Evolutionary conservation across 2,888 invertebrate genomes (phyloP), one percentile per base, ranked within the genome.

Genomic region (Rhagonycha lutea): DNA sequence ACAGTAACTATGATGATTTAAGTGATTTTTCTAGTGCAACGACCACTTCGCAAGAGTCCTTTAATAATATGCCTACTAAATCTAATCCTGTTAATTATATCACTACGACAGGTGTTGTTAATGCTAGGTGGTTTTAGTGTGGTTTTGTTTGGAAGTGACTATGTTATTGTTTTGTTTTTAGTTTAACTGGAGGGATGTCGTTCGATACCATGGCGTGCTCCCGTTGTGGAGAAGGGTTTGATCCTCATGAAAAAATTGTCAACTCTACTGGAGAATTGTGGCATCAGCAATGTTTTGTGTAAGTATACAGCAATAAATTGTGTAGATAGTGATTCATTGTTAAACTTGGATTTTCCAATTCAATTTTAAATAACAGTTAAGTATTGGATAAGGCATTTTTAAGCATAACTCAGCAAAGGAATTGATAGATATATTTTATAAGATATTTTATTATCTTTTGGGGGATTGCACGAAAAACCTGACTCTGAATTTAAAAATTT

Each of bases 241-340:
- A 96, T 84, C 91, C 96, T 18, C 95, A 98, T 86, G 99, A 99
- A 88, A 98, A 99, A 89, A 99, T 99, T 86, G 98, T 99, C 75
- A 99, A 99, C 89, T 98, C 98, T 0, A 97, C 96, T 85, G 99
- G 99, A 74, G 98, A 99, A 89, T 91, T 99, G 62, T 99, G 98
- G 98, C 99, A 99, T 89, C 96, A 97, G 5, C 96, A 97, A 84
- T 99, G 99, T 88, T 99, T 99, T 91, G 99, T 99, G 98, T 99
- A 91, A 93, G 94, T 92, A 80, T 32, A n/a, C 2, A 26, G 26
- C 7, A 26, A 26, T 26, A 7, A 26, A 7, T 4, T 26, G 7
- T 26, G 26, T 7, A 7, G 11, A 32, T 18, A 2, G 12, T 67
- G 14, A 67, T 67, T 67, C 67, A 26, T 67, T 14, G n/a, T 67